These are phyloP conservation scores for Drosophila funebris DNA, from an alignment of 1,140 invertebrate species.

Conservation along the genomic window DNA sequence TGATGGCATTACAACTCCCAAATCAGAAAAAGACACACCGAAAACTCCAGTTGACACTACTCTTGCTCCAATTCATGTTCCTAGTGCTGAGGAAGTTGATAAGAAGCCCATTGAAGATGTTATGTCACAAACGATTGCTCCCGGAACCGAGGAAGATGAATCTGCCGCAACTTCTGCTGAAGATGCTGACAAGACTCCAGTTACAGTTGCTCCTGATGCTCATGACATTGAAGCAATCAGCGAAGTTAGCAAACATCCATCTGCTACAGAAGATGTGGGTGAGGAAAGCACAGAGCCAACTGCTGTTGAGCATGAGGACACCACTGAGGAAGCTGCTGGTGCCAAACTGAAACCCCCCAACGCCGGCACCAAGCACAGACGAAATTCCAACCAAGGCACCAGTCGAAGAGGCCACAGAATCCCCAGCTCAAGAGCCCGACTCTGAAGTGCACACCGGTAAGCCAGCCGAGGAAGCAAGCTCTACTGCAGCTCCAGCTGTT, in stretches of 20 bases:
- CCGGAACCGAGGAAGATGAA: constrained; percentile 34
- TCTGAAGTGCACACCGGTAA: constrained; percentile 14
- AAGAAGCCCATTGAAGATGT: constrained; percentile 61
- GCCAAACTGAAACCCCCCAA: constrained; percentile 51
- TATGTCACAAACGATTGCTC: constrained; percentile 56
- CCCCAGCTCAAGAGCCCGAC: constrained; percentile 34
- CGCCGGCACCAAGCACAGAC: constrained; percentile 14
- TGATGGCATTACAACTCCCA: constrained; percentile 30
- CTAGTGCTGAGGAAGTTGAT: constrained; percentile 49
- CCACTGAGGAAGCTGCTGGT: constrained; percentile 46
- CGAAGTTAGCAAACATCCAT: constrained; percentile 42
- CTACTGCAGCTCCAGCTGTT: constrained; percentile 46
- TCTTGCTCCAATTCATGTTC: constrained; percentile 34
- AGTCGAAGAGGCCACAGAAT: constrained; percentile 28
- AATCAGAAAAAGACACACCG: constrained; percentile 29
- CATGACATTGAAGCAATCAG: constrained; percentile 43
- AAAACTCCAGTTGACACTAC: constrained; percentile 41
- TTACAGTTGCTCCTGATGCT: constrained; percentile 51
- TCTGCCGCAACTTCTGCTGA: constrained; percentile 44
- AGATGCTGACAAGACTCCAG: constrained; percentile 37
- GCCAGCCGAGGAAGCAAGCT: constrained; percentile 34
- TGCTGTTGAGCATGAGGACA: constrained; percentile 19
- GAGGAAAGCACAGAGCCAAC: constrained; percentile 32
- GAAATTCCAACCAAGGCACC: constrained; percentile 37
- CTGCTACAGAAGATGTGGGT: constrained; percentile 41